Evolutionary conservation across 2,113 vertebrate genomes (phyloP), one percentile per base, ranked within the genome.

Genomic region (Antechinus flavipes): DNA sequence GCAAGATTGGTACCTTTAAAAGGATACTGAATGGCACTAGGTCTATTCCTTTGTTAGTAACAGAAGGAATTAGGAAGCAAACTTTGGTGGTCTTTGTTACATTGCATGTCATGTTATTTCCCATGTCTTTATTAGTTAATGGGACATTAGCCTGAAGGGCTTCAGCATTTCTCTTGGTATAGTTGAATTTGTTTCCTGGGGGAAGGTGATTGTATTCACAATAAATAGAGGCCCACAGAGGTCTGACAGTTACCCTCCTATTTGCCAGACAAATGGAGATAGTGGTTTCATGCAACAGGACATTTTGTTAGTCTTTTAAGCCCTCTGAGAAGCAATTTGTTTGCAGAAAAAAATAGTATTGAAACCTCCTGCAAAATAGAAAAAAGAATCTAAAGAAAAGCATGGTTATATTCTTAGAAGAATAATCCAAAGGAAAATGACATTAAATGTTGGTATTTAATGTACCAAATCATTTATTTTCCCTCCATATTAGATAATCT

Each of bases 251-350:
- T 1, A 47, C 90, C 90, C 46, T 95, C 10, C 0, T 95, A 93
- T 92, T 96, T 95, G 93, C 97, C 92, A 95, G 95, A 95, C 91
- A 93, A 95, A 97, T 92, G 93, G 56, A 92, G 93, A 97, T 52
- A 93, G 94, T 54, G 90, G 54, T 95, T 97, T 91, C 84, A 58
- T 93, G 68, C 52, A 61, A 92, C 0, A 3, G 97, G 94, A 46
- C 56, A 91, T 90, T 96, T 97, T 97, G 95, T 96, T 95, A 94
- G 90, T 92, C 91, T 93, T 95, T 53, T 84, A 93, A 97, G 58
- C 76, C 27, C 94, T 96, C 93, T 52, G 91, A 93, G 93, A 97
- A 54, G 93, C 90, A 93, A 61, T 95, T 92, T 95, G 89, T 93
- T 56, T 96, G 95, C 25, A 10, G 76, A 95, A 90, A 92, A 52